Evolutionary conservation across 2,113 vertebrate species (phyloP), one percentile per base, ranked within the genome.

Genomic region (Pterophyllum scalare): DNA sequence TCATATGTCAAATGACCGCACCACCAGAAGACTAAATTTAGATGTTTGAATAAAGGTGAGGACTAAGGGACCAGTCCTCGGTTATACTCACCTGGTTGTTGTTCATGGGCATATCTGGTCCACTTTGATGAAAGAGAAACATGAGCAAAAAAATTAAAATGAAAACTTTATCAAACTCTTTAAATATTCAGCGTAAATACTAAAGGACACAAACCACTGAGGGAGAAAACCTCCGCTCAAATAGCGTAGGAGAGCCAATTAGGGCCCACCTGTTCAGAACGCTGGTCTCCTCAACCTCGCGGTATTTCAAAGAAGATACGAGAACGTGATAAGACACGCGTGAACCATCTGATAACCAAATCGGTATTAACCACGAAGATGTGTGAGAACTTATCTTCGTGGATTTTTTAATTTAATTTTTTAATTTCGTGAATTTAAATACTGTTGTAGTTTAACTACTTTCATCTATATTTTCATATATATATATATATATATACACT

Each of bases 81-180:
- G 67, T 56, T 61, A n/a, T 9, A 72, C 92, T 84, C 87, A 93
- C 92, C 91, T 90, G 84, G 77, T 89, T 84, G 87, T 84, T 88
- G 81, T 90, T 92, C 59, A 3, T 3, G 1, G 77, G 79, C 93
- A 94, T 94, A 19, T 85, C 85, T 49, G 3, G 2, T 9, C 33
- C 24, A 35, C 80, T 64, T 38, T 19, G 14, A 67, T 19, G 2
- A 6, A 7, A 9, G 0, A 67, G n/a, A 5, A 14, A 28, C 0
- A 40, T 46, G 56, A 19, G 43, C 6, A 31, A 52, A n/a, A 2
- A 2, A 28, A 20, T 62, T 26, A 61, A 56, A 77, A 79, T 35
- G 31, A 43, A 1, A 46, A 11, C 14, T 1, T 22, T 76, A 2
- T 79, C 9, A 4, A n/a, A 33, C 33, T 12, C 38, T 52, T 67